Base-by-base conservation (phyloP, 2,113 vertebrate species). In the Periophthalmus modestus region DNA sequence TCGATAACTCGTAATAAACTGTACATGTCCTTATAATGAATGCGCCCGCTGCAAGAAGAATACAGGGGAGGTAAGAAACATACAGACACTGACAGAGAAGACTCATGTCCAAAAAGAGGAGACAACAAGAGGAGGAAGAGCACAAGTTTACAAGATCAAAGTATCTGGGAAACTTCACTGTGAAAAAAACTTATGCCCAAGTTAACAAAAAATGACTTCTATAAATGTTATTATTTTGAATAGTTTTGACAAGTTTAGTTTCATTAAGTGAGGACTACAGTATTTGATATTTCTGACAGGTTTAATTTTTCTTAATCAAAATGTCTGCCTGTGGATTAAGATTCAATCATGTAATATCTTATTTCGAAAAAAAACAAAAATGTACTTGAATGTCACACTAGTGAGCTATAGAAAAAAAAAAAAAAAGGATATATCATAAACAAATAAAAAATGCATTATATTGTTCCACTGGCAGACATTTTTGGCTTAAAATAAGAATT, bases 21-120 rank as follows among this genome's bases (percentile, higher is more conserved):
- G 96, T 97, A 97, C 96, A 97, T 97, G 93, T 97, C 96, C 96
- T 97, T 97, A 96, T 97, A 97, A 95, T 96, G 96, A 96, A 97
- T 97, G 86, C 96, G 96, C 88, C 96, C 96, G 85, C 96, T 97
- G 96, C 92, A 97, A 96, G 94, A 95, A 97, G 95, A 97, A 97
- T 95, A 97, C 83, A 97, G 82, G 85, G 88, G 83, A 82, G 85
- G 96, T 96, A 97, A 95, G 95, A 94, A 90, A 91, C 89, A 91
- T 69, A 75, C 75, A 24, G 7, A 81, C 34, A 87, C 73, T 69
- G 66, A 86, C 66, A 74, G 68, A 55, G 63, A 73, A 86, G 88
- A 90, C 54, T 85, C 66, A 78, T 67, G 82, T 70, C 39, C 66
- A 89, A 74, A 84, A 28, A 86, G 80, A 88, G 92, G 74, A 90